A percentile compares a stretch with the other conserved stretches of the same genome.
phyloP scores from a whole-genome alignment of 1,140 invertebrate species.

The Diabrotica virgifera region DNA sequence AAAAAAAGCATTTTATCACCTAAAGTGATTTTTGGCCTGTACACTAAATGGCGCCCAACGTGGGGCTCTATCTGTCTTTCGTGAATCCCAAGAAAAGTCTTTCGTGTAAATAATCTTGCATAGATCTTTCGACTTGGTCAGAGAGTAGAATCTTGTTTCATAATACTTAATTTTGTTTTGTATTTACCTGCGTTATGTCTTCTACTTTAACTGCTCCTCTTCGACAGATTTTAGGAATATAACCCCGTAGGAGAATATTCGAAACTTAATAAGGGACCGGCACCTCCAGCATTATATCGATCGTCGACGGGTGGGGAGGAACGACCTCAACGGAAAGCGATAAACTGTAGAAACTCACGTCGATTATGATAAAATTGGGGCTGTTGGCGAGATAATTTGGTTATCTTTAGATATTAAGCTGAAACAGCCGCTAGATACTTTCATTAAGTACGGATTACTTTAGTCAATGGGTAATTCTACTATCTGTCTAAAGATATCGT shows the following conservation, averaged over 20 bases:
- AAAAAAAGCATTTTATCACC: no score
- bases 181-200: no score
- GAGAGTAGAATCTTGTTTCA: no score
- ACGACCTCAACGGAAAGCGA: not conserved
- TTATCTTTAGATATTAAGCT: not conserved
- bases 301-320: not conserved
- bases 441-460: not conserved
- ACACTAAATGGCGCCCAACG: no score
- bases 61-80: no score
- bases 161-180: no score
- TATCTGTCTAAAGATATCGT: not conserved
- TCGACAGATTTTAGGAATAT: slow-evolving; percentile 7
- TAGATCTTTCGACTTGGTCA: no score
- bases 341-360: not conserved
- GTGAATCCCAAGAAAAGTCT: no score
- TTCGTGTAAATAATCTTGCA: no score
- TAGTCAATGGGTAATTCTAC: not conserved
- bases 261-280: slow-evolving; percentile 11
- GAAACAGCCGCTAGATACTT: not conserved
- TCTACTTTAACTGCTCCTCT: slow-evolving; percentile 11
- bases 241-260: not conserved
- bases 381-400: not conserved
- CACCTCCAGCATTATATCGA: not conserved
- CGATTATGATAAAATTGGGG: not conserved
- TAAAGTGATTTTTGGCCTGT: no score